Evolutionary conservation across 1,140 invertebrate species (phyloP), one percentile per base, ranked within the genome.

Genomic region (Brachionus sp.): DNA sequence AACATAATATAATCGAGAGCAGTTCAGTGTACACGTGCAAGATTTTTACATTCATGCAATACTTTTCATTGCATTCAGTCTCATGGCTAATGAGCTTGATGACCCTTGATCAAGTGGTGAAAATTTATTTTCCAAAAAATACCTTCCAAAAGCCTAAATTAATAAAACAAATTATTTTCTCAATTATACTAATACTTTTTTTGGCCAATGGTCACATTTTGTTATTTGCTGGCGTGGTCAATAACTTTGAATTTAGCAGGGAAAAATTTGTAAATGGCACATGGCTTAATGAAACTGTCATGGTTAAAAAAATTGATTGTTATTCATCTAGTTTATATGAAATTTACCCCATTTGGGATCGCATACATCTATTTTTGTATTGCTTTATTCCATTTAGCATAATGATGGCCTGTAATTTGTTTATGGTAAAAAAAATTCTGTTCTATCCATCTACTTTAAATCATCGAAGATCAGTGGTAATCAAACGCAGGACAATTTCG

Each of bases 1-100:
- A 75, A 12, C 42, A 75, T 25, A 75, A 75, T 13, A 75, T 75
- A 75, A 75, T 75, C 19, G 70, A 75, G 25, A 46, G 70, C n/a
- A 25, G 39, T 9, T 75, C 70, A 2, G 44, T 75, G 6, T 44
- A 23, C 12, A 75, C 70, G 12, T 75, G 70, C 44, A 75, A 75
- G 23, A 75, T 75, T 25, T 75, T 75, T 39, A 35, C 70, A 13
- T 75, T 75, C 29, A 75, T 10, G 2, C 70, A 75, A 46, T 75
- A 75, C 25, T 75, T 46, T n/a, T 75, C 70, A 13, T 25, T 75
- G 25, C 70, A 75, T 13, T 46, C 42, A 13, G 44, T 46, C 19
- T 75, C 70, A 75, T 75, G 70, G 70, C 70, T 75, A 46, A 25
- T 46, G 19, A 46, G 19, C 4, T 25, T 75, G 16, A 75, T 75